Evolutionary conservation across 2,888 invertebrate genomes (phyloP).

Genomic region (Argyresthia goedartella): DNA sequence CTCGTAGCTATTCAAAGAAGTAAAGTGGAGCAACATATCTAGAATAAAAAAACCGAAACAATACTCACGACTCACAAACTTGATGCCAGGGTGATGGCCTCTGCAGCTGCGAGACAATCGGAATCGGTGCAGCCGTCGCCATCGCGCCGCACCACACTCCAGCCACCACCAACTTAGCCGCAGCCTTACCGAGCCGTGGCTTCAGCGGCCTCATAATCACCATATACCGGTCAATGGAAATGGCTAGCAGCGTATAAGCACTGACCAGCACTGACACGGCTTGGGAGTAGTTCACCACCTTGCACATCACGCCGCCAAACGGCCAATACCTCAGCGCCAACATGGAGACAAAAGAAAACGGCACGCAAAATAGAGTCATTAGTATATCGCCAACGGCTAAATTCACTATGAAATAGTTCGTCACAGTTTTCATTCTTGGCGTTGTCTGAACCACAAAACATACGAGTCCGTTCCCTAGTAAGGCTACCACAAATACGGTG

Average conservation of each 20-base stretch:
- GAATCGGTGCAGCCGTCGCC: slow-evolving; percentile 84
- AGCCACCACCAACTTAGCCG: slow-evolving; percentile 77
- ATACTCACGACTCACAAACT: background rate
- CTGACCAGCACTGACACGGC: slow-evolving; percentile 86
- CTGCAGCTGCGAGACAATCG: slow-evolving; percentile 77
- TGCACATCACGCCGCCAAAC: slow-evolving; percentile 86
- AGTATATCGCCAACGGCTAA: slow-evolving; percentile 91
- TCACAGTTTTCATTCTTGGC: slow-evolving; percentile 92
- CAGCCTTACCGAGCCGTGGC: slow-evolving; percentile 81
- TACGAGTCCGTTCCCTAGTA: slow-evolving; percentile 83
- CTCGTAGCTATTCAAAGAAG: too few relatives aligned
- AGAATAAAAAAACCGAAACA: background rate
- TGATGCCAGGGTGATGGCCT: slow-evolving; percentile 75
- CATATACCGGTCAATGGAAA: slow-evolving; percentile 91
- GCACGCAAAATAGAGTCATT: slow-evolving; percentile 92
- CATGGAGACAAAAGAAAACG: slow-evolving; percentile 88
- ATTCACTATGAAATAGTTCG: slow-evolving; percentile 92
- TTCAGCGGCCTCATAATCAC: slow-evolving; percentile 91
- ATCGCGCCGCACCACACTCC: slow-evolving; percentile 83
- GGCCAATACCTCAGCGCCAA: slow-evolving; percentile 89
- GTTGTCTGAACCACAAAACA: slow-evolving; percentile 89
- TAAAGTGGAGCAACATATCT: background rate
- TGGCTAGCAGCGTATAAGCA: slow-evolving; percentile 91
- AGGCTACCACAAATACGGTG: slow-evolving; percentile 77
- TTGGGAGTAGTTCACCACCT: slow-evolving; percentile 86